A percentile compares a stretch with the other conserved stretches of the same genome.
phyloP scores from a whole-genome alignment of 2,113 vertebrate genomes.

The Corvus cornix region DNA sequence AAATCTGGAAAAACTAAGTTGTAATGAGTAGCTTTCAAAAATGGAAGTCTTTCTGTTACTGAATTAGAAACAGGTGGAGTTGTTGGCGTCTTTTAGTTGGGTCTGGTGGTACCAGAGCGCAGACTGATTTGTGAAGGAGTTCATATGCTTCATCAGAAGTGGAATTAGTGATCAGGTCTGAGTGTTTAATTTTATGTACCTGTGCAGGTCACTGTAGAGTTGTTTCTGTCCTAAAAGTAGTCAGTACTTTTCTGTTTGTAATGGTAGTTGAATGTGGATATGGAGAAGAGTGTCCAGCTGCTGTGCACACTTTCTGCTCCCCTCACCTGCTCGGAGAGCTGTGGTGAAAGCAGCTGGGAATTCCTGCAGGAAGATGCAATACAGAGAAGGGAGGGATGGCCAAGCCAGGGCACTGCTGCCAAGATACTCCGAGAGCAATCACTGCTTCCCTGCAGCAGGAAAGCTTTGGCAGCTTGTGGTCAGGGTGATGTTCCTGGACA shows the following conservation, averaged over 20 bases:
- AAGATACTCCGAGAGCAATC: fast-evolving
- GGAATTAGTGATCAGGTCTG: neutral
- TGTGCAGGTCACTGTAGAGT: neutral
- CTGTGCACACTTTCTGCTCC: neutral
- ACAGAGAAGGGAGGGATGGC: neutral
- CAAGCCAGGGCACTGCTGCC: neutral
- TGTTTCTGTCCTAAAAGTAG: neutral
- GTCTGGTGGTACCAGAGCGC: conserved; percentile 31
- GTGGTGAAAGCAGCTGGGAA: neutral
- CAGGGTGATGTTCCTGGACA: neutral
- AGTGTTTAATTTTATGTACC: neutral
- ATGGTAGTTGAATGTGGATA: neutral
- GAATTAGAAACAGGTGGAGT: conserved; percentile 71
- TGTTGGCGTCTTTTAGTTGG: conserved; percentile 51
- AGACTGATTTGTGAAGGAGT: conserved; percentile 28
- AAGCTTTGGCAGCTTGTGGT: neutral
- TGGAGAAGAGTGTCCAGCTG: neutral
- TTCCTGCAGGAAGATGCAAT: neutral
- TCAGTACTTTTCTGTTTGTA: neutral
- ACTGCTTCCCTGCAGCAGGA: neutral
- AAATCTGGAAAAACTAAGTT: conserved; percentile 63
- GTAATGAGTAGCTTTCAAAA: conserved; percentile 60
- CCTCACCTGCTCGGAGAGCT: neutral
- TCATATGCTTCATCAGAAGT: neutral
- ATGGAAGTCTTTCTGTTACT: conserved; percentile 51